These are phyloP conservation scores for Telenomus remus DNA, from an alignment of 1,140 invertebrate genomes.

Conservation along the genomic window DNA sequence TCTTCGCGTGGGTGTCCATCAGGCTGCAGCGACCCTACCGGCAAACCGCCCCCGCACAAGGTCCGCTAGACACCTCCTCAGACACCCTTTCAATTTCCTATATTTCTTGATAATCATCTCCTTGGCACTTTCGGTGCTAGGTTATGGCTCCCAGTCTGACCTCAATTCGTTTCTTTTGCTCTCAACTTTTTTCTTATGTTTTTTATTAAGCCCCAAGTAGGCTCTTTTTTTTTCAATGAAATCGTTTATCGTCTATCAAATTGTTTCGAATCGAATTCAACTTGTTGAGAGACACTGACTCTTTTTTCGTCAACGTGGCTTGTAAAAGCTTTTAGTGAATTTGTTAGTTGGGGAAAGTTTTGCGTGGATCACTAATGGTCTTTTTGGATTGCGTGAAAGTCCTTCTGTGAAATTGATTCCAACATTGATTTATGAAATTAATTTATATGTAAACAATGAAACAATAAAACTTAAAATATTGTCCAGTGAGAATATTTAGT, in stretches of 20 bases:
- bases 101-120: constrained; percentile 71
- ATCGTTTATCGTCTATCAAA: constrained; percentile 20
- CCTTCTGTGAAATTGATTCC: constrained; percentile 45
- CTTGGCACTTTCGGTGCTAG: constrained; percentile 17
- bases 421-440: not conserved
- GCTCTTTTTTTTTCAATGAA: constrained; percentile 9
- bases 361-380: constrained; percentile 68
- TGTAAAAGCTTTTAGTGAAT: not conserved
- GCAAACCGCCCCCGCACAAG: constrained; percentile 48
- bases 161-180: constrained; percentile 26
- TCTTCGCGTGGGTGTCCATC: constrained; percentile 56
- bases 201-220: constrained; percentile 22
- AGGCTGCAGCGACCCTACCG: constrained; percentile 46
- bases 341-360: not conserved
- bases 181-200: constrained; percentile 8
- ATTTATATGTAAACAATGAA: too few species aligned
- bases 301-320: not conserved
- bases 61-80: constrained; percentile 68
- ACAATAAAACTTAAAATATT: too few species aligned
- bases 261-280: constrained; percentile 17
- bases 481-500: too few species aligned
- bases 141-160: constrained; percentile 37
- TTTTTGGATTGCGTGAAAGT: constrained; percentile 63
- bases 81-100: constrained; percentile 74
- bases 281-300: constrained; percentile 6